Percentiles rank a stretch among this genome's conserved stretches.
These are phyloP conservation scores for Volucella bombylans DNA, from an alignment of 2,888 invertebrate species.

Conservation along the genomic window DNA sequence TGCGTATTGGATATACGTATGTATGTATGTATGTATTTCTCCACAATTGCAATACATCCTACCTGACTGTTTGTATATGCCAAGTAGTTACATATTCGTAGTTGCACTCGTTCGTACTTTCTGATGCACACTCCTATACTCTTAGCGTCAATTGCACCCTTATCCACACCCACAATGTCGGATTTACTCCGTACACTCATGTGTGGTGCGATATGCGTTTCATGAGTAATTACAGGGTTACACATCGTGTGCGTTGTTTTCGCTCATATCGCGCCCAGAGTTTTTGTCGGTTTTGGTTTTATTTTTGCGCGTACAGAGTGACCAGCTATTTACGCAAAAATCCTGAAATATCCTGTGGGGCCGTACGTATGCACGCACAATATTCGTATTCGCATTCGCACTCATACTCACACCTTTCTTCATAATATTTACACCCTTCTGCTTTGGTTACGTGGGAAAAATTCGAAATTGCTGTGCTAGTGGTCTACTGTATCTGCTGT, in stretches of 20 bases:
- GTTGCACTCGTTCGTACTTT: constrained; percentile 1
- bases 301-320: constrained; percentile 44
- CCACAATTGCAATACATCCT: constrained; percentile 68
- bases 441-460: constrained; percentile 72
- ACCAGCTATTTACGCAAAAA: constrained; percentile 73
- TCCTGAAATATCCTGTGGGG: constrained; percentile 64
- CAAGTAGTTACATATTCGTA: constrained; percentile 20
- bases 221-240: constrained; percentile 70
- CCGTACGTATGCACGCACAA: constrained; percentile 63
- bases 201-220: constrained; percentile 35
- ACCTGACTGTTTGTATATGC: constrained; percentile 65
- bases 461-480: constrained; percentile 57
- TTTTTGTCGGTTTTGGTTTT: constrained; percentile 2
- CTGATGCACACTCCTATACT: not conserved
- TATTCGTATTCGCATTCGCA: constrained; percentile 22
- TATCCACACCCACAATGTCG: not conserved
- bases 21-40: constrained; percentile 6
- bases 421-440: constrained; percentile 44
- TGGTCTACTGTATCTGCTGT: too few species aligned
- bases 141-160: not conserved
- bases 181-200: constrained; percentile 9
- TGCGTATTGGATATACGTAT: constrained; percentile 39
- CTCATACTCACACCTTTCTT: too few species aligned
- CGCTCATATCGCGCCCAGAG: constrained; percentile 27
- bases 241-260: constrained; percentile 59